These are phyloP conservation scores for Regulus satrapa DNA, from an alignment of 2,113 vertebrate species.

Conservation along the genomic window DNA sequence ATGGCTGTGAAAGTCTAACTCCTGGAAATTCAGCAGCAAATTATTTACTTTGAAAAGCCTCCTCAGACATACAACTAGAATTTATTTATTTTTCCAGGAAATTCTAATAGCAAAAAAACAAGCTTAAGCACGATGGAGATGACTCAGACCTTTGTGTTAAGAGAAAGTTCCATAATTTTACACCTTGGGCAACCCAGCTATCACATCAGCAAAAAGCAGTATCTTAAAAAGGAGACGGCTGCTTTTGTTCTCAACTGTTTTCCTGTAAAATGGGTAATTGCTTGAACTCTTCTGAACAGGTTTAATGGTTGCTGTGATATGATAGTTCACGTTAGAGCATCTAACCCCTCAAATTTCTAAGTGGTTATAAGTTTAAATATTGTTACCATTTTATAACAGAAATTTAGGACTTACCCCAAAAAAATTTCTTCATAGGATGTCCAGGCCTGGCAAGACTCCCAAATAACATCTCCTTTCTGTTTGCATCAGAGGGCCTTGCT, in stretches of 20 bases:
- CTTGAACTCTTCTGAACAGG: neutral
- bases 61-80: neutral
- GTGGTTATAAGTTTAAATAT: neutral
- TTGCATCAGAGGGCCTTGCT: slow-evolving; percentile 88
- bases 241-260: neutral
- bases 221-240: neutral
- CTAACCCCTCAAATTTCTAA: neutral
- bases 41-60: neutral
- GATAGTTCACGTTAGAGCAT: neutral
- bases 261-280: neutral
- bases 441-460: slow-evolving; percentile 89
- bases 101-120: neutral
- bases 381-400: neutral
- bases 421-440: slow-evolving; percentile 97
- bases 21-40: neutral
- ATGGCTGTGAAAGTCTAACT: neutral
- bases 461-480: slow-evolving; percentile 94
- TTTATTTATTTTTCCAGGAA: neutral
- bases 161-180: neutral
- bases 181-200: neutral
- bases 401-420: slow-evolving; percentile 83
- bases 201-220: neutral
- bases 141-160: neutral
- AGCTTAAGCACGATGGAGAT: neutral
- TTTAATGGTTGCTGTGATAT: neutral